Evolutionary conservation across 2,888 invertebrate species (phyloP).

Genomic region (Pachycephus smyrnensis): DNA sequence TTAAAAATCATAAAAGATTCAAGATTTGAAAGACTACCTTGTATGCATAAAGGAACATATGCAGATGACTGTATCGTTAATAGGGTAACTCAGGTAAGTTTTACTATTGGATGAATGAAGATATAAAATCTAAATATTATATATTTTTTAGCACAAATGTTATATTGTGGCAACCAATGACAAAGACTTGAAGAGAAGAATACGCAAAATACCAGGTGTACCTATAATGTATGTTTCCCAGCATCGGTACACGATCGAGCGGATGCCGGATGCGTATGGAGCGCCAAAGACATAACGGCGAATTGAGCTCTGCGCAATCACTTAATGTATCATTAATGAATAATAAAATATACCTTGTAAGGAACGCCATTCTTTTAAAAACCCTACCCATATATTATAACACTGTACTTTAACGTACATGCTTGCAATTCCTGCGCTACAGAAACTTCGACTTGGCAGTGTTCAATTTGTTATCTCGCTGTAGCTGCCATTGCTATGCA

Average conservation of each 20-base stretch:
- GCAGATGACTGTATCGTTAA: slow-evolving; percentile 99
- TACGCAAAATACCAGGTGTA: slow-evolving; percentile 97
- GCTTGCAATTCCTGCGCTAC: not conserved
- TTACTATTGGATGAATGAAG: not conserved
- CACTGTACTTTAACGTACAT: not conserved
- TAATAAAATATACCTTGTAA: not conserved
- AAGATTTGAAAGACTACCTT: slow-evolving; percentile 91
- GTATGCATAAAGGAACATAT: slow-evolving; percentile 97
- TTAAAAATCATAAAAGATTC: slow-evolving; percentile 94
- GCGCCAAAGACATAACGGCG: slow-evolving; percentile 76
- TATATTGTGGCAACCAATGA: slow-evolving; percentile 99
- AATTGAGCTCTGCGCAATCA: not conserved
- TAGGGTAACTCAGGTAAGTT: slow-evolving; percentile 82
- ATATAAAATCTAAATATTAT: slow-evolving; percentile 11
- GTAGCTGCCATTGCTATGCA: not conserved
- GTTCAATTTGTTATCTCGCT: not conserved
- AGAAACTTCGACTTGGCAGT: not conserved
- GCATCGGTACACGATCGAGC: slow-evolving; percentile 94
- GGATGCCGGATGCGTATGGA: slow-evolving; percentile 99
- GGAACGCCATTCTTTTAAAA: not conserved
- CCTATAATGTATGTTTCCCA: slow-evolving; percentile 98
- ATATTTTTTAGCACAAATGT: slow-evolving; percentile 86
- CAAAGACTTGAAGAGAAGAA: slow-evolving; percentile 93
- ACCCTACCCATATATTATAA: not conserved
- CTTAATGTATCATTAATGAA: slow-evolving; percentile 1